Evolutionary conservation across 2,797 vertebrate genomes (phyloP), one percentile per base, ranked within the genome.

Genomic region (Periparus ater): DNA sequence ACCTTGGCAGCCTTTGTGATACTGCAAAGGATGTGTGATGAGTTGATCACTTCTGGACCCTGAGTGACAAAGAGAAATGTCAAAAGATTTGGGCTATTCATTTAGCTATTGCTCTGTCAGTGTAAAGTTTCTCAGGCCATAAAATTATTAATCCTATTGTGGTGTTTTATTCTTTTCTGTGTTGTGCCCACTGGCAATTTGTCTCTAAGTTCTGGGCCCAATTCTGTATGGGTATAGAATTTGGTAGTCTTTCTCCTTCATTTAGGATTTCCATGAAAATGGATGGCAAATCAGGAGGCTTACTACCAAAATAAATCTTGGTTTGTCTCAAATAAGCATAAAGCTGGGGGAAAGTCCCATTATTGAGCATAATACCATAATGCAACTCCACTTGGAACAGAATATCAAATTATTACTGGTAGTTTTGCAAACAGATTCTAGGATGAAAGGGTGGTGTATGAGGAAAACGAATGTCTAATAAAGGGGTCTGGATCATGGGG

Each of bases 341-440:
- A 77, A 68, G 6, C 17, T 86, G 32, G n/a, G 13, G 17, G 21
- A 44, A 53, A 40, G 0, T 0, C 3, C 27, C 11, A 10, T 12
- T 50, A 10, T 5, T 67, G 65, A 77, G 20, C 8, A 1, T n/a
- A 32, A n/a, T 70, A 30, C 15, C 13, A 1, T 75, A 18, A 29
- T 65, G 26, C 19, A 86, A 15, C 34, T 94, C 45, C 19, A 36
- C 19, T 77, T 80, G 29, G 32, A 77, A 66, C 18, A 73, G 25
- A 53, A 8, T 50, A 71, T 63, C 10, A 40, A 47, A 50, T 91
- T 30, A 50, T 65, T 67, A n/a, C 38, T 44, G 14, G 25, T 50
- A 32, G 55, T 66, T 62, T 72, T 92, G 30, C 48, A 32, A 22
- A 27, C 17, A 45, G 14, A 4, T 83, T 84, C 26, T 47, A 78